These are phyloP conservation scores for Drosophila ambigua DNA, from an alignment of 1,140 invertebrate genomes.

Conservation along the genomic window DNA sequence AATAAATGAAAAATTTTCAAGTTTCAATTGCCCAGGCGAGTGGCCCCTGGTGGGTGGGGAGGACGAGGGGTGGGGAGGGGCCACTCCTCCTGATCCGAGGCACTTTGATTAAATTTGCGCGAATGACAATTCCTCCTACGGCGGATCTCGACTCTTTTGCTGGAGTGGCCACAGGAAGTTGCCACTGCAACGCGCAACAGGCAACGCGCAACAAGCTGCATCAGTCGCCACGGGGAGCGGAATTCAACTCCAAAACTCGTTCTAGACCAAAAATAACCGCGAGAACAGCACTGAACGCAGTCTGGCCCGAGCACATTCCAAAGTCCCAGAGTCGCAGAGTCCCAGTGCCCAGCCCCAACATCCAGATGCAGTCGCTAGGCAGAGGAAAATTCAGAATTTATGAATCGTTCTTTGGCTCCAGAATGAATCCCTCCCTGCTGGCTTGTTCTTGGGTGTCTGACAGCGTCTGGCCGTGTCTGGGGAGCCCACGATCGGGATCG, in stretches of 20 bases:
- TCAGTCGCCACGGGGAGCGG: slow-evolving; percentile 47
- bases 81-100: slow-evolving; percentile 23
- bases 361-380: too few relatives aligned
- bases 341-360: too few relatives aligned
- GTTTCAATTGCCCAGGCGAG: background rate
- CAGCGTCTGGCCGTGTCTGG: slow-evolving; percentile 28
- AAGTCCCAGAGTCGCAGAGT: background rate
- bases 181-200: slow-evolving; percentile 63
- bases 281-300: slow-evolving; percentile 15
- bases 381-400: slow-evolving; percentile 39
- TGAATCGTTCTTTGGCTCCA: slow-evolving; percentile 66
- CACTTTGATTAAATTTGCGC: slow-evolving; percentile 65
- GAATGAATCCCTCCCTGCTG: slow-evolving; percentile 59
- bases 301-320: slow-evolving; percentile 64
- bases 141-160: slow-evolving; percentile 32
- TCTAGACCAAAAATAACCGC: slow-evolving; percentile 58
- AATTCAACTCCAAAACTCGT: slow-evolving; percentile 46
- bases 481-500: slow-evolving; percentile 30
- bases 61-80: background rate
- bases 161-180: slow-evolving; percentile 73
- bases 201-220: slow-evolving; percentile 13
- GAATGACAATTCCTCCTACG: slow-evolving; percentile 61
- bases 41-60: too few relatives aligned
- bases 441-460: slow-evolving; percentile 43
- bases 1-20: slow-evolving; percentile 49